These are phyloP conservation scores for Diarsia dahlii DNA, from an alignment of 2,888 invertebrate genomes.

Conservation along the genomic window DNA sequence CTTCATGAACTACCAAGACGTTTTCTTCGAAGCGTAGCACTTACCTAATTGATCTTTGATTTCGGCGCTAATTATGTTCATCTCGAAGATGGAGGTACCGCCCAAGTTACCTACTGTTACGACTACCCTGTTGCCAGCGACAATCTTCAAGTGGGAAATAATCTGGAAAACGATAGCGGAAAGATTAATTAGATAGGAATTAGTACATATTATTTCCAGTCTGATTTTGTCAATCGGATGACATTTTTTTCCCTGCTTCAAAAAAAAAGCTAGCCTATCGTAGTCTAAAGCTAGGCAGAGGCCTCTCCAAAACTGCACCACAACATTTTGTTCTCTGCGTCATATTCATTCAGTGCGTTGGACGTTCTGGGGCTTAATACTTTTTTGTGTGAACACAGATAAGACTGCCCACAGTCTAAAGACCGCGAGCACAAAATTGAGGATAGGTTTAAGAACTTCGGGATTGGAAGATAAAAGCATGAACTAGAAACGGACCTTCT, in stretches of 20 bases:
- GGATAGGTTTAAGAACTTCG: no score
- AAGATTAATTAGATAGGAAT: neutral
- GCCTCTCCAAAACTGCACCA: neutral
- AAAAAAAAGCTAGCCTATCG: neutral
- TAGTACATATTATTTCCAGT: no score
- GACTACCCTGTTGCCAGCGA: slow-evolving; percentile 87
- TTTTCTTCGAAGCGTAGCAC: slow-evolving; percentile 42
- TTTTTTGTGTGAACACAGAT: neutral
- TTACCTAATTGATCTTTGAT: slow-evolving; percentile 92
- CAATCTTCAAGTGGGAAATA: slow-evolving; percentile 80
- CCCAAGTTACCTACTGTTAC: slow-evolving; percentile 95
- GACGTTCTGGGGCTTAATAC: no score
- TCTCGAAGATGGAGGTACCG: slow-evolving; percentile 93
- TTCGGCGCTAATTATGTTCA: slow-evolving; percentile 93
- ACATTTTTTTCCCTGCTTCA: neutral
- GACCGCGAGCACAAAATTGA: neutral
- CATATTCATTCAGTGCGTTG: no score
- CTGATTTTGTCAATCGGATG: neutral
- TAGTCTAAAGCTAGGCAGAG: neutral
- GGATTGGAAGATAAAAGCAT: no score
- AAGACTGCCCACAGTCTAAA: neutral
- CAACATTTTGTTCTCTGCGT: neutral
- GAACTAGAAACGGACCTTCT: no score
- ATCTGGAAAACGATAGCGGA: slow-evolving; percentile 70
- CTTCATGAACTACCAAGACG: neutral